phyloP scores from a whole-genome alignment of 2,797 vertebrate species.

The Arrhamphus sclerolepis region DNA sequence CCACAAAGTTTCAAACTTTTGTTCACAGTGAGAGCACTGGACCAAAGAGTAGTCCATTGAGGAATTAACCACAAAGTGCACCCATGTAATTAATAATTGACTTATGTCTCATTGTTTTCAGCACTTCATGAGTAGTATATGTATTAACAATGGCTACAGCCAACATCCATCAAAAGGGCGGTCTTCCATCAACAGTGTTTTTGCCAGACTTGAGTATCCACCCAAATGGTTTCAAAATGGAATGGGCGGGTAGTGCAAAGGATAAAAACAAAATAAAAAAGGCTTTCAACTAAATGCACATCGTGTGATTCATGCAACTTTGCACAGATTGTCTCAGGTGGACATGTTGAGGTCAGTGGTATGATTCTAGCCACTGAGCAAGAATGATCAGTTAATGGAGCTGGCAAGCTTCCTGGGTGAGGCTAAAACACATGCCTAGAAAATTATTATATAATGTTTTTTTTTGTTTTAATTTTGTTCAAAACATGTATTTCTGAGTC shows the following conservation, averaged over 20 bases:
- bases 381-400: not conserved
- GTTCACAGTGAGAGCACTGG: too few relatives aligned
- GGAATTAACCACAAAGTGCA: too few relatives aligned
- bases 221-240: conserved; percentile 27
- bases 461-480: too few relatives aligned
- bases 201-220: conserved; percentile 11
- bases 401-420: too few relatives aligned
- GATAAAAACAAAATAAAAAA: conserved; percentile 20
- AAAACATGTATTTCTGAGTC: too few relatives aligned
- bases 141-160: conserved; percentile 11
- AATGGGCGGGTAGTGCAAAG: not conserved
- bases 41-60: too few relatives aligned
- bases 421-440: too few relatives aligned
- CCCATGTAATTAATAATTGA: too few relatives aligned
- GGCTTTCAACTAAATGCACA: not conserved
- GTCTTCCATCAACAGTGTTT: conserved; percentile 3
- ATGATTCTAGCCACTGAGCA: not conserved
- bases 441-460: too few relatives aligned
- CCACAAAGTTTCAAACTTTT: too few relatives aligned
- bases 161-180: conserved; percentile 21
- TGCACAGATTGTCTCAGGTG: conserved; percentile 8
- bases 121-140: not conserved
- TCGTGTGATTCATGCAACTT: not conserved
- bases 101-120: too few relatives aligned
- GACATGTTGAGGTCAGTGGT: conserved; percentile 7